Percentiles rank a stretch among this genome's conserved stretches.
These are phyloP conservation scores for Drosophila sturtevanti DNA, from an alignment of 1,140 invertebrate genomes.

Conservation along the genomic window DNA sequence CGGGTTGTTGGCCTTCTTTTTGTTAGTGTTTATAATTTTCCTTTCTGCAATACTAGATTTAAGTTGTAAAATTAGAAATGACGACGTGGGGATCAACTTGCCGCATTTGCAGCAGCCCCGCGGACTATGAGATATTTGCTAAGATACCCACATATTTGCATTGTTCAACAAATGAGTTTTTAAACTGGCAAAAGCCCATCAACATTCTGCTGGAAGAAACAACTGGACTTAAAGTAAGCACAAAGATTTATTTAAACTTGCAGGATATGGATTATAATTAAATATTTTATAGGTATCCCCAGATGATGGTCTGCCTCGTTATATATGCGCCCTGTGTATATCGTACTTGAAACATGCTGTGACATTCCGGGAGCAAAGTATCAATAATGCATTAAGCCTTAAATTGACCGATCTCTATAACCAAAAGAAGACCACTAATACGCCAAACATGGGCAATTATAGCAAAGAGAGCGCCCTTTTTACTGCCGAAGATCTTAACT, in stretches of 20 bases:
- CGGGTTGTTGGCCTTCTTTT: background rate
- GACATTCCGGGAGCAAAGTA: slow-evolving; percentile 76
- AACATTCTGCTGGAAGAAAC: slow-evolving; percentile 72
- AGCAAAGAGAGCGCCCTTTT: slow-evolving; percentile 66
- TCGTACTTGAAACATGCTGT: slow-evolving; percentile 80
- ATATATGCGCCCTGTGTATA: slow-evolving; percentile 77
- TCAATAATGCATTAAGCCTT: slow-evolving; percentile 69
- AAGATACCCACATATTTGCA: slow-evolving; percentile 80
- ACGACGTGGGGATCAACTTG: slow-evolving; percentile 74
- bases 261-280: background rate
- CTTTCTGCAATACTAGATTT: slow-evolving; percentile 25
- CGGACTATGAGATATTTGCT: slow-evolving; percentile 75
- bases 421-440: slow-evolving; percentile 48
- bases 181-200: slow-evolving; percentile 78
- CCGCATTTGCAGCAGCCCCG: slow-evolving; percentile 76
- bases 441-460: background rate
- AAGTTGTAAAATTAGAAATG: slow-evolving; percentile 44
- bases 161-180: slow-evolving; percentile 72
- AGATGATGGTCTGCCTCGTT: slow-evolving; percentile 66
- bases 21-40: slow-evolving; percentile 10
- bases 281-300: slow-evolving; percentile 46
- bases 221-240: slow-evolving; percentile 68
- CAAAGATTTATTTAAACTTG: background rate
- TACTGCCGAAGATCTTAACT: slow-evolving; percentile 54
- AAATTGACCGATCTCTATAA: slow-evolving; percentile 62